These are phyloP conservation scores for Agelaius phoeniceus DNA, from an alignment of 2,113 vertebrate species.

Conservation along the genomic window DNA sequence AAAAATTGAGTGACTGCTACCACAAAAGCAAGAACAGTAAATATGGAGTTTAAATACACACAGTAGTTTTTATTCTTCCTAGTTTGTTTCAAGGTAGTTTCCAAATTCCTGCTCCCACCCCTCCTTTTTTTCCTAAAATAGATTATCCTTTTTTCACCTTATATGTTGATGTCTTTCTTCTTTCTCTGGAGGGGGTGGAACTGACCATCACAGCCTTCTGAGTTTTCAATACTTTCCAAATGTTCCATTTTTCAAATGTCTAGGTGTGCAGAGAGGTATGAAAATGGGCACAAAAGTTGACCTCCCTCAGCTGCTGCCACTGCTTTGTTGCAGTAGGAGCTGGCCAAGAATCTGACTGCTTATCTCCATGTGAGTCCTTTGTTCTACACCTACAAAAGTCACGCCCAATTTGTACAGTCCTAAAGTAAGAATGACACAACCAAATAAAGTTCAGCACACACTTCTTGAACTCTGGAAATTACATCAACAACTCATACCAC, in stretches of 20 bases:
- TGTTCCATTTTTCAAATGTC: neutral
- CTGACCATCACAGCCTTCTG: neutral
- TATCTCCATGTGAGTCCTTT: conserved; percentile 6
- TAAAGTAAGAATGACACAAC: conserved; percentile 2
- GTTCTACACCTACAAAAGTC: conserved; percentile 26
- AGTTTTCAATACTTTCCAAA: neutral
- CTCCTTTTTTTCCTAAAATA: neutral
- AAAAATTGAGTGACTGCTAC: neutral
- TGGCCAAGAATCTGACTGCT: conserved; percentile 6
- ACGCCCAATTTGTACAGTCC: neutral
- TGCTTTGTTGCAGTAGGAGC: neutral
- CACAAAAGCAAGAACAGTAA: neutral
- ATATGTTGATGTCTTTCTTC: neutral
- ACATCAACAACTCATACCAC: neutral
- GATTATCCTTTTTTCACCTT: neutral
- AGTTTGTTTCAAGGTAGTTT: neutral
- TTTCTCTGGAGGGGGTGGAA: neutral
- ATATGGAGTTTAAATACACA: neutral
- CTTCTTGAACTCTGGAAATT: neutral
- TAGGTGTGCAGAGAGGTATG: neutral
- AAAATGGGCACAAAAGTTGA: neutral
- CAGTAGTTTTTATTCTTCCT: neutral
- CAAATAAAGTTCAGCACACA: neutral
- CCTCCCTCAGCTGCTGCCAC: neutral
- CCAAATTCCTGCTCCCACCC: neutral